Evolutionary conservation across 2,113 vertebrate genomes (phyloP).

Genomic region (Toxotes jaculatrix): DNA sequence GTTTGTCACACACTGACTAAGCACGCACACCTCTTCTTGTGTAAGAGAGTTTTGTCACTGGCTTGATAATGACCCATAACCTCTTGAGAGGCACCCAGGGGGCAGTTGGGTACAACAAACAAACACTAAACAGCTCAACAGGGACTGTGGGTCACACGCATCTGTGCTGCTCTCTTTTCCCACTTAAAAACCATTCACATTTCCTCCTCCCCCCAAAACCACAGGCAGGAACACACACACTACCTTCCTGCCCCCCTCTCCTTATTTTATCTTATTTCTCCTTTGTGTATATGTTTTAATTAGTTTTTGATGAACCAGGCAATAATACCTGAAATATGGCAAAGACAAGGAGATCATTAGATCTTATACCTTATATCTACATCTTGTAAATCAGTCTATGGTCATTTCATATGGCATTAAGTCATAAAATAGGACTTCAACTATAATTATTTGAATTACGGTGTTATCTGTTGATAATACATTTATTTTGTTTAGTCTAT

Average conservation of each 20-base stretch:
- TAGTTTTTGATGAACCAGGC: too few relatives aligned
- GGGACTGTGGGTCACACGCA: constrained; percentile 56
- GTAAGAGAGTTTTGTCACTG: constrained; percentile 67
- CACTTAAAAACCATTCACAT: constrained; percentile 65
- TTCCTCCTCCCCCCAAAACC: constrained; percentile 35
- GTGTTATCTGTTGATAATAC: neutral
- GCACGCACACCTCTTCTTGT: constrained; percentile 59
- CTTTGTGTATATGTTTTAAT: neutral
- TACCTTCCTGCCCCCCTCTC: neutral
- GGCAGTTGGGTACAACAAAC: constrained; percentile 74
- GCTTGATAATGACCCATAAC: constrained; percentile 80
- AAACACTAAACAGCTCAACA: constrained; percentile 79
- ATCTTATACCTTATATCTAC: too few relatives aligned
- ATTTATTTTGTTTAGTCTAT: neutral
- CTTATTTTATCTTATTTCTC: too few relatives aligned
- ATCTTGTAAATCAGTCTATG: neutral
- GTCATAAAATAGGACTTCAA: neutral
- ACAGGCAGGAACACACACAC: constrained; percentile 18
- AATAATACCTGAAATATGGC: too few relatives aligned
- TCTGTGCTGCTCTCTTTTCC: constrained; percentile 51
- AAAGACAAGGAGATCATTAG: too few relatives aligned
- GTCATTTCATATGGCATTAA: neutral
- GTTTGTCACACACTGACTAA: constrained; percentile 62
- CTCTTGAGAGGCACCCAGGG: constrained; percentile 60
- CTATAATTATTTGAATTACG: neutral